Conservation (phyloP, 1,140 invertebrate genomes). For the Sitodiplosis mosellana region DNA sequence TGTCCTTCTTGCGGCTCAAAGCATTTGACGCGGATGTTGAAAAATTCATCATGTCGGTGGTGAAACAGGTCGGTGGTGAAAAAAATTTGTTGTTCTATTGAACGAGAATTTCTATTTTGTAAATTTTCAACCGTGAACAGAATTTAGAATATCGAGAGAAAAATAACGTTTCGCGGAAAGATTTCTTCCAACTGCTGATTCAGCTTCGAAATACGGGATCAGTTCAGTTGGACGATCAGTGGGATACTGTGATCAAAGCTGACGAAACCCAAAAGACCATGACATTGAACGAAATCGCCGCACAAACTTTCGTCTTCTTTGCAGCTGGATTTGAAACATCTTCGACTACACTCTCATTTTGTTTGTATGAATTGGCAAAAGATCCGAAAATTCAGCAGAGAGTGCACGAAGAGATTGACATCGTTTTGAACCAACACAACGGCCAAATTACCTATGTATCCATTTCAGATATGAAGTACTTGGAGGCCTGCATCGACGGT, state of each 20-base stretch:
- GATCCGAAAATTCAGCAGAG: conserved; percentile 39
- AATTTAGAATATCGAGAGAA: conserved; percentile 31
- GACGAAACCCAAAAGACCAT: neutral
- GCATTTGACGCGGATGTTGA: conserved; percentile 22
- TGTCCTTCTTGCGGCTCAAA: conserved; percentile 12
- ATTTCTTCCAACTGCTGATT: conserved; percentile 39
- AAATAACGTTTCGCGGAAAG: conserved; percentile 28
- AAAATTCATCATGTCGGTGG: conserved; percentile 32
- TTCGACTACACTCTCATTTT: conserved; percentile 33
- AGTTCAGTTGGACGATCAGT: conserved; percentile 26
- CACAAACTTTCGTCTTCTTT: conserved; percentile 9
- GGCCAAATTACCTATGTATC: conserved; percentile 23
- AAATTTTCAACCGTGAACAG: too few relatives aligned
- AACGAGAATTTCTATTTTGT: too few relatives aligned
- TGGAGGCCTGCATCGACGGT: conserved; percentile 33
- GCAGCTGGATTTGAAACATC: conserved; percentile 26
- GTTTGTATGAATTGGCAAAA: conserved; percentile 34
- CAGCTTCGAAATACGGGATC: conserved; percentile 30
- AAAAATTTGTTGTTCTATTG: too few relatives aligned
- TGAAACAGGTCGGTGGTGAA: too few relatives aligned
- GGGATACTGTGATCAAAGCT: conserved; percentile 5
- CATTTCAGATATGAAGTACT: conserved; percentile 28
- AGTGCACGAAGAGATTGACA: conserved; percentile 33
- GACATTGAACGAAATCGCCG: conserved; percentile 7
- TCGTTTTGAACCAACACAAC: conserved; percentile 18